phyloP scores from a whole-genome alignment of 2,888 invertebrate species.

The Luffia ferchaultella region DNA sequence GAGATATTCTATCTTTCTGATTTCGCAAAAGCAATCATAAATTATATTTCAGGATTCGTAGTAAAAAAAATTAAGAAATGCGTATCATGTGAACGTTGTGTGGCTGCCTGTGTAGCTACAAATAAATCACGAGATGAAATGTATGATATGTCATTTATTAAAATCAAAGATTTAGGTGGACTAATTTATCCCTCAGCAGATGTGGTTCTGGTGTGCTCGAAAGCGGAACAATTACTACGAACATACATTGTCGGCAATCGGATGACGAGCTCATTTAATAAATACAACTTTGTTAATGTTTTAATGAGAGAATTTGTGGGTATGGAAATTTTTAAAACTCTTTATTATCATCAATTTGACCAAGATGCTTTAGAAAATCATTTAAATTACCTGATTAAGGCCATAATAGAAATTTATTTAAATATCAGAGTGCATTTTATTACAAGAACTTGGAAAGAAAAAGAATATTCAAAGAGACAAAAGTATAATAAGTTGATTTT shows the following conservation, averaged over 20 bases:
- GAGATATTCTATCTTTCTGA: neutral
- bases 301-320: neutral
- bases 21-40: neutral
- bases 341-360: constrained; percentile 4
- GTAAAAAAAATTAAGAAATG: neutral
- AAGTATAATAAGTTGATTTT: neutral
- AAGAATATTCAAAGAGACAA: neutral
- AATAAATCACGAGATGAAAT: too few species aligned
- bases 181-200: neutral
- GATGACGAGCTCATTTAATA: neutral
- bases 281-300: neutral
- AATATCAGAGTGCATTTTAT: constrained; percentile 3
- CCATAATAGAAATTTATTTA: constrained; percentile 1
- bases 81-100: neutral
- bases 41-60: neutral
- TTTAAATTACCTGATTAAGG: constrained; percentile 1
- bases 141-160: neutral
- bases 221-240: neutral
- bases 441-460: neutral
- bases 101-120: neutral
- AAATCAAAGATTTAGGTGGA: neutral
- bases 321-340: constrained; percentile 1
- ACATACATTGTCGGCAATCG: neutral
- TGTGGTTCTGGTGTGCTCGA: neutral
- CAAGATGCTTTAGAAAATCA: constrained; percentile 3